Evolutionary conservation across 2,888 invertebrate species (phyloP), one percentile per base, ranked within the genome.

Genomic region (Zaprionus lineosus): DNA sequence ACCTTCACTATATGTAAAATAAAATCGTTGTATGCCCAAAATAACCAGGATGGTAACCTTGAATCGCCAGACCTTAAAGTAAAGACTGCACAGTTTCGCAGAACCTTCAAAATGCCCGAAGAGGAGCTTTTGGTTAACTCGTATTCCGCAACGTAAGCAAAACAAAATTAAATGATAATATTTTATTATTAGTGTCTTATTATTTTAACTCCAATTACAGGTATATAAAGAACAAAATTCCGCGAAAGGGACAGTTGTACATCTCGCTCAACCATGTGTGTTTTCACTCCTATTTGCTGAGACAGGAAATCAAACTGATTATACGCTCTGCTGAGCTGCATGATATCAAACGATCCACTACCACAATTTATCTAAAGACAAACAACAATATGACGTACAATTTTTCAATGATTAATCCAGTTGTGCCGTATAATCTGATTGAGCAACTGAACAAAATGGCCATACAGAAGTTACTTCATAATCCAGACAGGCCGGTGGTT

Each of bases 101-200:
- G 95, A 87, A 91, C 96, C 74, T 99, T 99, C 90, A 94, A 94
- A 84, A 93, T 99, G 92, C 96, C 97, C 1, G 93, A 93, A 79
- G 97, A 98, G 87, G 99, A 99, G 88, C 98, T 97, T 89, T 92
- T 99, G 74, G 98, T 99, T 8, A 98, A 97, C 90, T 98, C 96
- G 88, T 97, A 96, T 89, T 95, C 96, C 8, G 96, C 96, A 92
- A 96, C 95, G 98, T 98, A 92, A 90, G 91, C 6, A 1, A 4
- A 21, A 18, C 0, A 7, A 37, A 14, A 33, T 36, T 34, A 9
- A 7, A 9, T 33, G 19, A 26, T 18, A 26, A n/a, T n/a, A n/a
- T n/a, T n/a, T n/a, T n/a, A n/a, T n/a, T n/a, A n/a, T n/a, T n/a
- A n/a, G n/a, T n/a, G n/a, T n/a, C n/a, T n/a, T n/a, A n/a, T n/a